Percentiles rank a stretch among this genome's conserved stretches.
Conservation (phyloP, 2,797 vertebrate genomes). For the Gallinago solitaria region DNA sequence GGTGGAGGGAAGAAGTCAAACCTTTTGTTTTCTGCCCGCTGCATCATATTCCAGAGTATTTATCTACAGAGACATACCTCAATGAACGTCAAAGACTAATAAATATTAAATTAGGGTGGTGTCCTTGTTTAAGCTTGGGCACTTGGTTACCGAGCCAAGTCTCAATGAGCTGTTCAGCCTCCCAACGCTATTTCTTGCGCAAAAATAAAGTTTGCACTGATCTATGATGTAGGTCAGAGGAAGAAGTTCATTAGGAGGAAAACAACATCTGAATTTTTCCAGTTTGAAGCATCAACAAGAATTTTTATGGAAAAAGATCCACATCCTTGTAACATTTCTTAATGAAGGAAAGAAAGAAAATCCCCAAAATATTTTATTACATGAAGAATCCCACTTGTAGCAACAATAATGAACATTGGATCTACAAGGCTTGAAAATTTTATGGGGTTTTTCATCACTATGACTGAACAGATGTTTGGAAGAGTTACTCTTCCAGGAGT, state of each 20-base stretch:
- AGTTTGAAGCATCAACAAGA: background rate
- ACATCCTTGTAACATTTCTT: background rate
- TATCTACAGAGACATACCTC: background rate
- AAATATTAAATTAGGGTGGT: constrained; percentile 30
- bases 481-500: background rate
- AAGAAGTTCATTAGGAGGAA: background rate
- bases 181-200: background rate
- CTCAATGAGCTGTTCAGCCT: background rate
- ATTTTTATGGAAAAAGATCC: background rate
- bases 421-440: background rate
- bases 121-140: constrained; percentile 17
- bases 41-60: background rate
- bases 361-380: background rate
- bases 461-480: background rate
- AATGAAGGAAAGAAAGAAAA: background rate
- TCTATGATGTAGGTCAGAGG: background rate
- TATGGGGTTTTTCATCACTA: background rate
- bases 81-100: constrained; percentile 18
- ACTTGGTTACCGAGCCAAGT: background rate
- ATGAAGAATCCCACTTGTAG: background rate
- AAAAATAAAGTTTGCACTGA: background rate
- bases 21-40: background rate
- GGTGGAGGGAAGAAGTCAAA: background rate
- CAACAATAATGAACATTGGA: background rate
- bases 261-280: background rate